Percentiles rank a stretch among this genome's conserved stretches.
Conservation (phyloP, 92 coral and sea anemone genomes). For the Porites evermanni region DNA sequence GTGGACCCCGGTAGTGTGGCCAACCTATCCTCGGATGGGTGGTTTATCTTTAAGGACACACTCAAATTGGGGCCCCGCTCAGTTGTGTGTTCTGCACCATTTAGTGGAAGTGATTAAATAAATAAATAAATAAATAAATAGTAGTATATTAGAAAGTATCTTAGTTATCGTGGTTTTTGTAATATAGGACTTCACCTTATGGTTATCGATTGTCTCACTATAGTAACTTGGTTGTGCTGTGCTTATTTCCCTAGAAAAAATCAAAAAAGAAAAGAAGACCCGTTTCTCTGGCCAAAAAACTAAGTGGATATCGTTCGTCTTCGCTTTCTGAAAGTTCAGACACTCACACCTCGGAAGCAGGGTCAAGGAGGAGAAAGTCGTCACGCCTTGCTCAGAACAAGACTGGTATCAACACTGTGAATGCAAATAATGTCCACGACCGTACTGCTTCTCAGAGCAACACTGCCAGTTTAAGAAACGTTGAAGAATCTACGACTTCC, state of each 20-base stretch:
- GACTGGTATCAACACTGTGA: not conserved
- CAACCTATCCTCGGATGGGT: too few species aligned
- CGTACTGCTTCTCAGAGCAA: not conserved
- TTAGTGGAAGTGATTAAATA: too few species aligned
- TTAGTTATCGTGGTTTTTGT: too few species aligned
- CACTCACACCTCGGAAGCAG: conserved; percentile 10
- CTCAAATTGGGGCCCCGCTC: too few species aligned
- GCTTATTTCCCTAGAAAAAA: conserved; percentile 27
- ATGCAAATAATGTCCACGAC: not conserved
- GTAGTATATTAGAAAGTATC: too few species aligned
- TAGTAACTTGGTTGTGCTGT: too few species aligned
- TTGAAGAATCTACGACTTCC: not conserved
- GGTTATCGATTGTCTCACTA: too few species aligned
- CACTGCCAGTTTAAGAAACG: not conserved
- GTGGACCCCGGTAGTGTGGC: too few species aligned
- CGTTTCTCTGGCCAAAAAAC: conserved; percentile 49
- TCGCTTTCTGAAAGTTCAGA: conserved; percentile 59
- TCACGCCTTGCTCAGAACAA: not conserved
- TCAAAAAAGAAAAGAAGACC: conserved; percentile 56
- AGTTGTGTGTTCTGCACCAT: too few species aligned
- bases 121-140: too few species aligned
- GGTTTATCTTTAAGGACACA: too few species aligned
- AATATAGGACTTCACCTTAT: too few species aligned
- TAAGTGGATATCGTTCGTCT: conserved; percentile 52
- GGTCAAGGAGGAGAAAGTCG: not conserved